Evolutionary conservation across 2,113 vertebrate genomes (phyloP).

Genomic region (Motacilla tschutschensis): DNA sequence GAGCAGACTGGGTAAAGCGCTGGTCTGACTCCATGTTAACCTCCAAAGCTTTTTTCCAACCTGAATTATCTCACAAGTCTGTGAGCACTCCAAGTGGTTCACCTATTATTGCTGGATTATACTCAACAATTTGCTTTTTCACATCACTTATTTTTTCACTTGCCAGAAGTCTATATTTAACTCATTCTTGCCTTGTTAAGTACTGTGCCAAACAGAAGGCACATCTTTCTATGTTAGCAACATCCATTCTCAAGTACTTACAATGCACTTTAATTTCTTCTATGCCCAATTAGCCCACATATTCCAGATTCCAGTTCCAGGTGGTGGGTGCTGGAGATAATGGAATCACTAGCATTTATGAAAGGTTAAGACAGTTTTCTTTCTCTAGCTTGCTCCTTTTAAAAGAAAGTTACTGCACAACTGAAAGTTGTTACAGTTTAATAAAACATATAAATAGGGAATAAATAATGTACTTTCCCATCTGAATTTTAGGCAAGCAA

Average conservation of each 20-base stretch:
- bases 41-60: background rate
- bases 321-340: background rate
- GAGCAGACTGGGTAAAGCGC: background rate
- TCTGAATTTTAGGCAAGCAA: background rate
- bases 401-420: background rate
- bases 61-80: background rate
- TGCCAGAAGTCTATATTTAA: background rate
- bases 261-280: background rate
- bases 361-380: conserved; percentile 2
- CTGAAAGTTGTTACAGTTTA: background rate
- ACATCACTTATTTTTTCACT: background rate
- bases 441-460: background rate
- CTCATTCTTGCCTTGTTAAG: background rate
- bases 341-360: background rate
- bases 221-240: background rate
- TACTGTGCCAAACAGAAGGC: background rate
- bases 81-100: background rate
- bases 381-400: background rate
- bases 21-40: background rate
- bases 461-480: background rate
- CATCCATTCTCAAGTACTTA: background rate
- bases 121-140: background rate
- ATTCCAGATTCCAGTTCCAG: background rate
- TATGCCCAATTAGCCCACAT: background rate
- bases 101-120: background rate